Conservation (phyloP, 2,797 vertebrate species). For the Selene dorsalis region DNA sequence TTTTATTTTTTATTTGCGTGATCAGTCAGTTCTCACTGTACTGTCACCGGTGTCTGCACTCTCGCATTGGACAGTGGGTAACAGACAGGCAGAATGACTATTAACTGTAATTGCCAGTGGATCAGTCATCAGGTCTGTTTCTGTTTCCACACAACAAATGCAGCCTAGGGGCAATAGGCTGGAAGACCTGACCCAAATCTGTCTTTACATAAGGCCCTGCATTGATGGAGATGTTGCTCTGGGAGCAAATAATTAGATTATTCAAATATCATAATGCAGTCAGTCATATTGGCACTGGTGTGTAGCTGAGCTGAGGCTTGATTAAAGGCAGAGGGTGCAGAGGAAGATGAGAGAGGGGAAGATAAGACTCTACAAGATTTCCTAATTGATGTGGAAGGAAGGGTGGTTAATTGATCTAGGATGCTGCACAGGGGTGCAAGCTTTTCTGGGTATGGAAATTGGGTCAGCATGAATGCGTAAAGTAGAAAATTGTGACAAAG, state of each 20-base stretch:
- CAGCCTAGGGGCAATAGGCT: slow-evolving; percentile 57
- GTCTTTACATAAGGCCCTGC: slow-evolving; percentile 70
- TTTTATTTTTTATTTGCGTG: too few relatives aligned
- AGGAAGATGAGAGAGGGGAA: slow-evolving; percentile 20
- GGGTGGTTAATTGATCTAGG: slow-evolving; percentile 59
- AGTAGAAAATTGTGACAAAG: background rate
- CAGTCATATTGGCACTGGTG: slow-evolving; percentile 51
- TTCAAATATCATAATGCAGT: slow-evolving; percentile 70
- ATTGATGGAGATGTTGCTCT: slow-evolving; percentile 71
- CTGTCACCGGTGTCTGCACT: slow-evolving; percentile 9
- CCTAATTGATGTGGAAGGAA: slow-evolving; percentile 64
- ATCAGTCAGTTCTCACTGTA: slow-evolving; percentile 9
- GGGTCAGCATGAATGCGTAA: slow-evolving; percentile 38
- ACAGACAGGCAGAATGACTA: slow-evolving; percentile 40
- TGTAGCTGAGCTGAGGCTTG: slow-evolving; percentile 41
- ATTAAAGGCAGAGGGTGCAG: slow-evolving; percentile 56
- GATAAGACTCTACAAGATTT: slow-evolving; percentile 42
- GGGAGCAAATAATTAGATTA: slow-evolving; percentile 72
- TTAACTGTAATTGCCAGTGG: slow-evolving; percentile 61
- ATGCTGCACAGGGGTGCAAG: slow-evolving; percentile 19
- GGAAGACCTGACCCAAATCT: slow-evolving; percentile 77
- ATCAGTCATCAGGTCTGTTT: slow-evolving; percentile 70
- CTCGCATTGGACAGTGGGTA: slow-evolving; percentile 40
- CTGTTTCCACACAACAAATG: slow-evolving; percentile 69
- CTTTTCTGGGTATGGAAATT: slow-evolving; percentile 32